Conservation (phyloP, 2,113 vertebrate genomes). For the Oncorhynchus tshawytscha region DNA sequence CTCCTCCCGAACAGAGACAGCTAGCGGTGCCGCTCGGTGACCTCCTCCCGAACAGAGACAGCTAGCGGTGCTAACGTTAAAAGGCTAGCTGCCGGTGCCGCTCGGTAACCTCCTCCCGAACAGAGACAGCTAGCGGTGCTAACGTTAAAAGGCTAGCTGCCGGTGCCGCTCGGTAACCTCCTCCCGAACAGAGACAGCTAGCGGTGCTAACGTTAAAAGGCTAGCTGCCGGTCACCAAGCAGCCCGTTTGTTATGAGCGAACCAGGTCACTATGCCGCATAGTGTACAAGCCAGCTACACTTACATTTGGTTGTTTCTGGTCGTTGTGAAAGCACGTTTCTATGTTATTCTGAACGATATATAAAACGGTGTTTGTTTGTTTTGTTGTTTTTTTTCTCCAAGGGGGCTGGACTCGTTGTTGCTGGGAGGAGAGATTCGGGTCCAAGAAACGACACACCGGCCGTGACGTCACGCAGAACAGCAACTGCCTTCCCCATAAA, state of each 20-base stretch:
- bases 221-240: background rate
- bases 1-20: no score
- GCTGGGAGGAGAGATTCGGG: constrained; percentile 9
- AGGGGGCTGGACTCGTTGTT: background rate
- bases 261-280: background rate
- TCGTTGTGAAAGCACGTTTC: background rate
- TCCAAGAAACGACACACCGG: constrained; percentile 15
- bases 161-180: background rate
- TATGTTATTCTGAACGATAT: background rate
- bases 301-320: background rate
- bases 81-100: background rate
- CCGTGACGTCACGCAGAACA: constrained; percentile 32
- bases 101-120: background rate
- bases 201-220: background rate
- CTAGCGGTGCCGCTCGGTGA: no score
- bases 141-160: background rate
- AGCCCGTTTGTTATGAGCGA: background rate
- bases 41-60: background rate
- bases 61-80: background rate
- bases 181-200: background rate
- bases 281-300: background rate
- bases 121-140: background rate
- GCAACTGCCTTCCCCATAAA: constrained; percentile 17
- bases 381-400: no score
- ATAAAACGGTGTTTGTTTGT: background rate